These are phyloP conservation scores for Porites cylindrica DNA, from an alignment of 92 coral and sea anemone genomes.

Conservation along the genomic window DNA sequence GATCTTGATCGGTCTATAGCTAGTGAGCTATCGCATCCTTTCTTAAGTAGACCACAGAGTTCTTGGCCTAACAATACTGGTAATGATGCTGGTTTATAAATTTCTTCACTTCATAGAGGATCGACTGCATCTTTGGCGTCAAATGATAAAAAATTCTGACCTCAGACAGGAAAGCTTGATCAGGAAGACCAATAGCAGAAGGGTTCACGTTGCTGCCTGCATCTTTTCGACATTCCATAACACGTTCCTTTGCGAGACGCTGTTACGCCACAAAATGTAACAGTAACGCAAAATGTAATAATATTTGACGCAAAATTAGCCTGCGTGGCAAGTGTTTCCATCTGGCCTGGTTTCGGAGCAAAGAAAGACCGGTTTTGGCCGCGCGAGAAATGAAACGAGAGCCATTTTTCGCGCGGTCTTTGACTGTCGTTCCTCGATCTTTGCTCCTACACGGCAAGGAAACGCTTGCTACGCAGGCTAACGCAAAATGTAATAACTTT, in stretches of 20 bases:
- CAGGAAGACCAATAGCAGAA: neutral
- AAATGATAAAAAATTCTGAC: conserved; percentile 23
- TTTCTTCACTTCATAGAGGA: conserved; percentile 16
- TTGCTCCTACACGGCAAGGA: no score
- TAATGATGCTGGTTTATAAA: conserved; percentile 23
- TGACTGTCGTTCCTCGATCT: no score
- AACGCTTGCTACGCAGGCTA: no score
- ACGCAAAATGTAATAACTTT: no score
- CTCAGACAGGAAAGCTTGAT: neutral
- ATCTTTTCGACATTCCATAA: conserved; percentile 2
- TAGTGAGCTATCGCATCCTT: neutral
- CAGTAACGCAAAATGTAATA: no score
- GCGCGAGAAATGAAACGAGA: no score
- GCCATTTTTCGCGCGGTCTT: no score
- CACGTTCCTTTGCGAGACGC: neutral
- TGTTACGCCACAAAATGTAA: no score
- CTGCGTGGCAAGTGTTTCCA: no score
- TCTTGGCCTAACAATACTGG: conserved; percentile 45
- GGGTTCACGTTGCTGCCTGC: neutral
- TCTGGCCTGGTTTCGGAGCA: no score
- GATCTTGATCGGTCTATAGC: neutral
- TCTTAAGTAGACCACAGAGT: conserved; percentile 19
- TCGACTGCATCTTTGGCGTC: conserved; percentile 18
- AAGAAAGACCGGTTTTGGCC: no score
- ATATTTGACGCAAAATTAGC: no score